A percentile compares a stretch with the other conserved stretches of the same genome.
These are phyloP conservation scores for Leptogaster cylindrica DNA, from an alignment of 2,888 invertebrate species.

Conservation along the genomic window DNA sequence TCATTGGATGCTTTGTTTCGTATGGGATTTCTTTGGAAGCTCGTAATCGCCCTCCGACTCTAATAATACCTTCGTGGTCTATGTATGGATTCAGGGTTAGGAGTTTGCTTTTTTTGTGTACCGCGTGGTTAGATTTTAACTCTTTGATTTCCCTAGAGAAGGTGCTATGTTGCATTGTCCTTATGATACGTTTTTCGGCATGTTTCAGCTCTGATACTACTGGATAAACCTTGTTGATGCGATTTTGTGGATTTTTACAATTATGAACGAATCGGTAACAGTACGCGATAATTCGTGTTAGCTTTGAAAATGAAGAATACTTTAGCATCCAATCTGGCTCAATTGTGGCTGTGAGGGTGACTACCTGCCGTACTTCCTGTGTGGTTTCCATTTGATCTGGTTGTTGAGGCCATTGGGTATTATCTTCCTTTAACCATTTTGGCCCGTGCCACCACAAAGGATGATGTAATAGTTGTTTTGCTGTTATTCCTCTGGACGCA, in stretches of 20 bases:
- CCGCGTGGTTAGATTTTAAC: neutral
- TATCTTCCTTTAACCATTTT: neutral
- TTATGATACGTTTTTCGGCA: neutral
- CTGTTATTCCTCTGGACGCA: neutral
- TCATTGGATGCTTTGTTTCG: neutral
- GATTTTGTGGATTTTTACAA: neutral
- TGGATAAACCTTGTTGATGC: rapidly evolving
- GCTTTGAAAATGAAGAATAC: neutral
- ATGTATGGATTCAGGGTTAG: neutral
- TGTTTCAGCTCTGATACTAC: too few relatives aligned
- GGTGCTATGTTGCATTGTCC: neutral
- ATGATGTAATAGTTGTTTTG: neutral
- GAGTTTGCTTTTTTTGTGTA: neutral
- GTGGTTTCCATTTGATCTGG: too few relatives aligned
- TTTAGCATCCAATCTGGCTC: neutral
- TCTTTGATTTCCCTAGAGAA: neutral
- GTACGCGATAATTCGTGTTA: neutral
- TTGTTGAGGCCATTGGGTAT: neutral
- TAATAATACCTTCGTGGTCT: neutral
- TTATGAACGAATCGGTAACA: neutral
- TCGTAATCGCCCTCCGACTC: neutral
- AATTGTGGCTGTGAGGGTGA: neutral
- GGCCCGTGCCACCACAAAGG: neutral
- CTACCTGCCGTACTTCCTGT: too few relatives aligned
- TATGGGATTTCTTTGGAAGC: neutral